Conservation (phyloP, 2,113 vertebrate species). For the Megaceryle torquata region DNA sequence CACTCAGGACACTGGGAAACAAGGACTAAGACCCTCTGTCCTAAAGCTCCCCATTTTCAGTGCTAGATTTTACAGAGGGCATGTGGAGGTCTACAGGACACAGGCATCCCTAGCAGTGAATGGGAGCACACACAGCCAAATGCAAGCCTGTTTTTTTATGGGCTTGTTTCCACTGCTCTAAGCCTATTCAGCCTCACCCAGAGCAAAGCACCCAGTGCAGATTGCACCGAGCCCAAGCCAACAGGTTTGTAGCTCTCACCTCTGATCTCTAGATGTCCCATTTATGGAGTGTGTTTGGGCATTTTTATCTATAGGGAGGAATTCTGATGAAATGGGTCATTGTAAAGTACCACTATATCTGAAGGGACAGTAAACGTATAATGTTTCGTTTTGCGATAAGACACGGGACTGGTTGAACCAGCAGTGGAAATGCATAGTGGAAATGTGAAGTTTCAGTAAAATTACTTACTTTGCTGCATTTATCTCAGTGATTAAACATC, state of each 20-base stretch:
- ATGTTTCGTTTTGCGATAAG: neutral
- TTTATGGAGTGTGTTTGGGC: accelerated
- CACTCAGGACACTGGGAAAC: neutral
- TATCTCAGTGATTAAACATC: neutral
- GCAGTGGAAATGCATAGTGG: too few species aligned
- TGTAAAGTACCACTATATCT: neutral
- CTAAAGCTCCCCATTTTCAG: neutral
- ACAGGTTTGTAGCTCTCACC: neutral
- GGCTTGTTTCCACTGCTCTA: neutral
- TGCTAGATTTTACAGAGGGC: neutral
- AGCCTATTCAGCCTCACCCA: neutral
- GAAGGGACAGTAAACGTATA: neutral
- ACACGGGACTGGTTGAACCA: neutral
- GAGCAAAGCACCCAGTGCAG: neutral
- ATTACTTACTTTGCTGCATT: neutral
- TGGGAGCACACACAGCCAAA: accelerated
- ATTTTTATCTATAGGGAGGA: neutral
- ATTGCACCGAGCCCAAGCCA: accelerated
- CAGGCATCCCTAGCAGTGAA: neutral
- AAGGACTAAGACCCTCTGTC: neutral
- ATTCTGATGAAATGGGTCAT: neutral
- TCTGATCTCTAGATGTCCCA: neutral
- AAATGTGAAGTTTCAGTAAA: neutral
- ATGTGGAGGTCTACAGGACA: neutral
- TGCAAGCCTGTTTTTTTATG: neutral